phyloP scores from a whole-genome alignment of 2,888 invertebrate species.

The Torymus aiolomorphi region DNA sequence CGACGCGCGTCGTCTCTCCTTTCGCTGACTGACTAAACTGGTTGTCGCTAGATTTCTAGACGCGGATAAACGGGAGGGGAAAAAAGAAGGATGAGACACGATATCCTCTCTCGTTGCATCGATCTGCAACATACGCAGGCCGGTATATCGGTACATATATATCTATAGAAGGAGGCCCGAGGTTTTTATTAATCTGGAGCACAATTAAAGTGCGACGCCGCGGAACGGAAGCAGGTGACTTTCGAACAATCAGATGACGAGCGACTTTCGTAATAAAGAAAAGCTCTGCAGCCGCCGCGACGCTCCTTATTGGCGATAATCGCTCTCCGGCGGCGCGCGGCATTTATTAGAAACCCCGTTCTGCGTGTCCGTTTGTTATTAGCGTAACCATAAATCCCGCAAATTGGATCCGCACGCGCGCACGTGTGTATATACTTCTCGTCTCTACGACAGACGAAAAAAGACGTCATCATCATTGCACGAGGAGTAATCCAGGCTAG shows the following conservation, averaged over 20 bases:
- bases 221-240: not conserved
- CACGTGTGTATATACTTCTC: too few relatives aligned
- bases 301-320: too few relatives aligned
- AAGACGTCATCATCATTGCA: too few relatives aligned
- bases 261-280: too few relatives aligned
- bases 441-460: too few relatives aligned
- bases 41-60: slow-evolving; percentile 23
- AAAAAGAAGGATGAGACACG: not conserved
- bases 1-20: not conserved
- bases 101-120: too few relatives aligned
- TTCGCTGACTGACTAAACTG: slow-evolving; percentile 12
- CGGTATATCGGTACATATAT: not conserved
- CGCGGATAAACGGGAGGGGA: not conserved
- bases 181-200: not conserved
- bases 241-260: slow-evolving; percentile 34
- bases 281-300: too few relatives aligned
- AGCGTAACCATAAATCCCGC: not conserved
- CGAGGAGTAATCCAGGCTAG: too few relatives aligned
- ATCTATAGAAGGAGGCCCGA: not conserved
- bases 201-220: not conserved
- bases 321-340: not conserved
- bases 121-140: not conserved
- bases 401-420: not conserved
- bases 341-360: slow-evolving; percentile 8
- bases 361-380: not conserved